Evolutionary conservation across 2,797 vertebrate species (phyloP), one percentile per base, ranked within the genome.

Genomic region (Parauchenoglanis ngamensis): DNA sequence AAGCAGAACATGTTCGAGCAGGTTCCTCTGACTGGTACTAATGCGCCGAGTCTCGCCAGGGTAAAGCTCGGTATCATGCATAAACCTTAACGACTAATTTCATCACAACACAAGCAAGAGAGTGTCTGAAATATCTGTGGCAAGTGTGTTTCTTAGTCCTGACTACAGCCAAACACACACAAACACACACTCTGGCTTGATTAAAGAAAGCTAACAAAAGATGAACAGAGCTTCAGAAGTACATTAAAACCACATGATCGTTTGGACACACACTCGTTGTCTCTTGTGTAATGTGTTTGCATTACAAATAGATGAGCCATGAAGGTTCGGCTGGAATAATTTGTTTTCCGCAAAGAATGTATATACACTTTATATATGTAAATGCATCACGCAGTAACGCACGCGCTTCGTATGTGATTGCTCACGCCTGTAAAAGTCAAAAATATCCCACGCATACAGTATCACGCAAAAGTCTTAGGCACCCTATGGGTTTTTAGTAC

Each of bases 1-100:
- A 46, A 40, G 65, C 4, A 35, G 87, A 79, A 87, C 94, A 92
- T 92, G 94, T 93, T 88, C 17, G 15, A 46, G 88, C 93, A 57
- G 3, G 92, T 61, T 76, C 17, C 65, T 83, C 82, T 70, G 78
- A 56, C 79, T 89, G 81, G 72, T 77, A 52, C 80, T 79, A 91
- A 92, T 93, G 90, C 93, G 87, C 89, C 11, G 57, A 78, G 78
- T 82, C 46, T 89, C 56, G 89, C 83, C 57, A 21, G 19, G 23
- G 67, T 76, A 85, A 61, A 85, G 59, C 84, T 82, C 7, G 54
- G 59, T 67, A 21, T 63, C 65, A 80, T 44, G 25, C 49, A 54
- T 31, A 5, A 81, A 4, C 11, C 40, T 0, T 76, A 65, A 49
- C 12, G 35, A 65, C 46, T n/a, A 7, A n/a, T 80, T 80, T 72